Evolutionary conservation across 2,888 invertebrate species (phyloP).

Genomic region (Drosophila anomalata): DNA sequence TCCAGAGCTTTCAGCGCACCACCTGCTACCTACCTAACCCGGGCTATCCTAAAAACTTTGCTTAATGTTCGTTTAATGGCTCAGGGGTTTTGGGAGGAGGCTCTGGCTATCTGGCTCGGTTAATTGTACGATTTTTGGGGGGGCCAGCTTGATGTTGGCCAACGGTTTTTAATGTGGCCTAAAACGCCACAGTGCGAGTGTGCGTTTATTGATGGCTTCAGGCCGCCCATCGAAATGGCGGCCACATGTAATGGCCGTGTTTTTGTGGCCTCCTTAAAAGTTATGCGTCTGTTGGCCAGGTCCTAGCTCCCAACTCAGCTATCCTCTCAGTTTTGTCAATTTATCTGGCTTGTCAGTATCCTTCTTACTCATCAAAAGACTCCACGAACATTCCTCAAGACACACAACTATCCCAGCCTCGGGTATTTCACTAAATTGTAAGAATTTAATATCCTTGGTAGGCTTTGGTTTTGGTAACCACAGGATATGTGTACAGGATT

Average conservation of each 20-base stretch:
- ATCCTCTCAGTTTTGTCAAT: constrained; percentile 49
- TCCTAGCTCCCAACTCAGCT: not conserved
- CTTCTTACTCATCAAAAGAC: not conserved
- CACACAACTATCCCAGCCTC: not conserved
- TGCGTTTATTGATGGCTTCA: constrained; percentile 72
- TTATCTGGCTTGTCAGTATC: constrained; percentile 39
- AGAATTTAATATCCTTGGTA: not conserved
- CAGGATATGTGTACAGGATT: not conserved
- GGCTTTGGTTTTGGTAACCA: not conserved
- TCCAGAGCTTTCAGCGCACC: constrained; percentile 8
- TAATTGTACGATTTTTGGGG: constrained; percentile 71
- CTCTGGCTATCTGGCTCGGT: constrained; percentile 49
- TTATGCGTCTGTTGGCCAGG: constrained; percentile 56
- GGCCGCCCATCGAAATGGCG: constrained; percentile 47
- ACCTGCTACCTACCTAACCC: constrained; percentile 17
- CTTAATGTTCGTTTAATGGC: constrained; percentile 68
- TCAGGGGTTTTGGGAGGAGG: constrained; percentile 29
- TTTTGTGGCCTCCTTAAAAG: constrained; percentile 65
- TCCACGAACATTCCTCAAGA: not conserved
- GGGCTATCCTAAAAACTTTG: constrained; percentile 14
- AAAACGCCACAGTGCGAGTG: constrained; percentile 15
- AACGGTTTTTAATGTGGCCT: constrained; percentile 63
- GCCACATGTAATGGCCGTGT: constrained; percentile 74
- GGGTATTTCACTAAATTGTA: not conserved
- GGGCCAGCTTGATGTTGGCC: constrained; percentile 59